Evolutionary conservation across 2,797 vertebrate species (phyloP), one percentile per base, ranked within the genome.

Genomic region (Cirrhinus molitorella): DNA sequence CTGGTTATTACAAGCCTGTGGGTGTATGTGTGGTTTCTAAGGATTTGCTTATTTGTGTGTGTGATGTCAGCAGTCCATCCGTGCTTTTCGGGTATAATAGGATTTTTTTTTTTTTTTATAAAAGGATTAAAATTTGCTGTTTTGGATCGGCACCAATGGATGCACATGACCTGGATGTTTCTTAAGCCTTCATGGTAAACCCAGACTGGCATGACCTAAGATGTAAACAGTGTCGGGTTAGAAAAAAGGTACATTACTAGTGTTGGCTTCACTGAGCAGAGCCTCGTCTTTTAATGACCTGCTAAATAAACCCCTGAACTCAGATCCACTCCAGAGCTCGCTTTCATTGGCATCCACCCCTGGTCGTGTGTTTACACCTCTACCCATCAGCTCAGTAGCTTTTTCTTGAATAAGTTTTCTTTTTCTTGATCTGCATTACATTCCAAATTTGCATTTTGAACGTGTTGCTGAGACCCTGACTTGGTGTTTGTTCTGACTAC

Each of bases 101-200:
- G 25, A 34, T 34, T 65, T 28, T 63, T 85, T 91, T 87, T n/a
- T n/a, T n/a, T 76, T 85, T 91, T 87, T 87, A 53, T 92, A 90
- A 93, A 89, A 91, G 89, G 93, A 92, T 92, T 91, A 89, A 90
- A 91, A 89, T 89, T 91, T 81, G 81, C 88, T 91, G 88, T 92
- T 86, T 90, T 87, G 90, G 90, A 93, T 91, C 45, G 78, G 79
- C 82, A 67, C 68, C 67, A 86, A 91, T 92, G 82, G 85, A 89
- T 86, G 88, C 90, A 89, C 89, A 89, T 90, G 90, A 93, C 89
- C 87, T 67, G 68, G 16, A 89, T 91, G 34, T 92, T 91, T 88
- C 87, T 89, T 89, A 90, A 88, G 82, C 85, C 83, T 77, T 85
- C 71, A 83, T 87, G 87, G 87, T 90, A 90, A 80, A 71, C 72